These are phyloP conservation scores for Craseonycteris thonglongyai DNA, from an alignment of 2,113 vertebrate genomes.

Conservation along the genomic window DNA sequence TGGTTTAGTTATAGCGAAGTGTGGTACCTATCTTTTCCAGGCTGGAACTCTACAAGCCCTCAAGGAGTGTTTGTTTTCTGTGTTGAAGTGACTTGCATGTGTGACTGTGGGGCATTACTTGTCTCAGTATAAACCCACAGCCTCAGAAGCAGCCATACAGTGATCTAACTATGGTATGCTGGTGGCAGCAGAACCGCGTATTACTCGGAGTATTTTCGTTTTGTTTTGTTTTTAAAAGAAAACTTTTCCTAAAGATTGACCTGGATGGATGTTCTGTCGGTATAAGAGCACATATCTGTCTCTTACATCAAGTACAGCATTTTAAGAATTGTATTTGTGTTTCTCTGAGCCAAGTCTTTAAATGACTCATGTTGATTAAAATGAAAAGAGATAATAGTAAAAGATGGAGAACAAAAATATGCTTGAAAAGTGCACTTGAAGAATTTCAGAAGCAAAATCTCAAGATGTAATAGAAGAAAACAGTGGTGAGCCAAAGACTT, in stretches of 20 bases:
- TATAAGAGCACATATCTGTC: not conserved
- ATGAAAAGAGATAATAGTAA: not conserved
- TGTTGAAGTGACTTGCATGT: not conserved
- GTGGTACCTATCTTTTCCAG: too few relatives aligned
- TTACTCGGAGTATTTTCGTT: not conserved
- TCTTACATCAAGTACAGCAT: not conserved
- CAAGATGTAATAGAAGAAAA: conserved; percentile 15
- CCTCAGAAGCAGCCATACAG: not conserved
- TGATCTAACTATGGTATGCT: not conserved
- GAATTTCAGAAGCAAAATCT: not conserved
- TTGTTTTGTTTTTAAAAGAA: not conserved
- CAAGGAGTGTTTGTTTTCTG: not conserved
- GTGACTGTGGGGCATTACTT: not conserved
- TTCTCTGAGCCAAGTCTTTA: not conserved
- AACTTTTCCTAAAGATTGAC: not conserved
- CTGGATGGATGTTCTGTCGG: not conserved
- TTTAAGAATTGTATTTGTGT: not conserved
- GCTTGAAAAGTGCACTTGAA: not conserved
- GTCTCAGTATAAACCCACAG: not conserved
- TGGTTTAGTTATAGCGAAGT: not conserved
- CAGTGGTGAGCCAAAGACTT: not conserved
- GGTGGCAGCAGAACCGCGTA: not conserved
- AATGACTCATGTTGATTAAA: not conserved
- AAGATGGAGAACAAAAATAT: not conserved
- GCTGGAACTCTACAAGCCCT: not conserved